These are phyloP conservation scores for Quadriops clusia DNA, from an alignment of 2,888 invertebrate genomes.

Conservation along the genomic window DNA sequence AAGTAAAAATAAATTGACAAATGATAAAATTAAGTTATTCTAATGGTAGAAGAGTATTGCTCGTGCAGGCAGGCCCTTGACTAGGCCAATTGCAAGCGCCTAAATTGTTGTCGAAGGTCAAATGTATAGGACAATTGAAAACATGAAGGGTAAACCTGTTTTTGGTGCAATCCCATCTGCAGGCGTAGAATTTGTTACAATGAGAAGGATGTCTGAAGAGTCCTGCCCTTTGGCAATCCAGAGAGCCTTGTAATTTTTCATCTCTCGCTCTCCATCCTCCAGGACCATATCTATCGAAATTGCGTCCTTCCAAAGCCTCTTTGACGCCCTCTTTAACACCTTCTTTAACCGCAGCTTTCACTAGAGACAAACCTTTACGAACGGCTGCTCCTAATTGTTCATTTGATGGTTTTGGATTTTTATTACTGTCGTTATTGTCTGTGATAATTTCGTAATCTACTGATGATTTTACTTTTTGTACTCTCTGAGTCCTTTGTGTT, in stretches of 20 bases:
- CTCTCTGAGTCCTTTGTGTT: no score
- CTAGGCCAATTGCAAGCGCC: slow-evolving; percentile 78
- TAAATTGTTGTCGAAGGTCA: slow-evolving; percentile 61
- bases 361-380: slow-evolving; percentile 25
- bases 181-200: slow-evolving; percentile 73
- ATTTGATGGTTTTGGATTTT: no score
- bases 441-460: no score
- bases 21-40: slow-evolving; percentile 22
- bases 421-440: no score
- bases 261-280: slow-evolving; percentile 48
- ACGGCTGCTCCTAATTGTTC: slow-evolving; percentile 25
- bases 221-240: slow-evolving; percentile 50
- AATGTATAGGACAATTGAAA: slow-evolving; percentile 67
- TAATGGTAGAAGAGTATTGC: slow-evolving; percentile 46
- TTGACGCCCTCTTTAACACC: slow-evolving; percentile 31
- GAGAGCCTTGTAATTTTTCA: slow-evolving; percentile 48
- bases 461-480: no score
- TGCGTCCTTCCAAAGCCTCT: slow-evolving; percentile 25
- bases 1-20: slow-evolving; percentile 1
- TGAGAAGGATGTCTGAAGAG: slow-evolving; percentile 60
- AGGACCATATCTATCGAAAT: slow-evolving; percentile 49
- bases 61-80: slow-evolving; percentile 65
- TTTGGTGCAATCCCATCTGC: slow-evolving; percentile 68
- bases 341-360: slow-evolving; percentile 28
- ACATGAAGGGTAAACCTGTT: slow-evolving; percentile 62